Evolutionary conservation across 2,113 vertebrate species (phyloP), one percentile per base, ranked within the genome.

Genomic region (Petaurus breviceps): DNA sequence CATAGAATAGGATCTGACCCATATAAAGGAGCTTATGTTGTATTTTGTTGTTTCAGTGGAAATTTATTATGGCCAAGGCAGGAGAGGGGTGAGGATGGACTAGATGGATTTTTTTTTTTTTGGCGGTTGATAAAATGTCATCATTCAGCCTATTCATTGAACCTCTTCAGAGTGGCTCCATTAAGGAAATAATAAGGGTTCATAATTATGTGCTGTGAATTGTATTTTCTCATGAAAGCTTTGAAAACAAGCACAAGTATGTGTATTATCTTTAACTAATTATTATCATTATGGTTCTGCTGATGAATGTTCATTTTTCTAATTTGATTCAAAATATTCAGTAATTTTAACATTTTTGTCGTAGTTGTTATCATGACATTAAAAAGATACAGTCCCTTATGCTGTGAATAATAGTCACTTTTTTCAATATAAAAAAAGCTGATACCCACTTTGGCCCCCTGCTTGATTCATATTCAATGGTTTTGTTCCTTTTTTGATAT

Each of bases 161-260:
- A 54, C 46, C 37, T 95, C 3, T 94, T 96, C 94, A 96, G 24
- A 96, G 53, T 94, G 93, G 26, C 46, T 92, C 47, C 68, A 94
- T 95, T 96, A 96, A 96, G 1, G 0, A 95, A 97, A 94, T 97
- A 95, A 96, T 94, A 95, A 97, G 84, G 90, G 37, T 50, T 90
- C 3, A 1, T 93, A 57, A 93, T 37, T 92, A 90, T 57, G 53
- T 95, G 46, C 90, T 96, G 52, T 94, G 97, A 96, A 96, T 3
- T 25, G 12, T 94, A 24, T 91, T 94, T 55, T 92, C 26, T 94
- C 95, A 97, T 97, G 96, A 98, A 97, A 97, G 96, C 93, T 84
- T 95, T 94, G 95, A 94, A 97, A 95, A 93, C 92, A 97, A 97
- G 37, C 94, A 47, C 95, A 97, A 97, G 94, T 95, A 54, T 93